phyloP scores from a whole-genome alignment of 2,888 invertebrate species.

The Lepidochrysops patricia region DNA sequence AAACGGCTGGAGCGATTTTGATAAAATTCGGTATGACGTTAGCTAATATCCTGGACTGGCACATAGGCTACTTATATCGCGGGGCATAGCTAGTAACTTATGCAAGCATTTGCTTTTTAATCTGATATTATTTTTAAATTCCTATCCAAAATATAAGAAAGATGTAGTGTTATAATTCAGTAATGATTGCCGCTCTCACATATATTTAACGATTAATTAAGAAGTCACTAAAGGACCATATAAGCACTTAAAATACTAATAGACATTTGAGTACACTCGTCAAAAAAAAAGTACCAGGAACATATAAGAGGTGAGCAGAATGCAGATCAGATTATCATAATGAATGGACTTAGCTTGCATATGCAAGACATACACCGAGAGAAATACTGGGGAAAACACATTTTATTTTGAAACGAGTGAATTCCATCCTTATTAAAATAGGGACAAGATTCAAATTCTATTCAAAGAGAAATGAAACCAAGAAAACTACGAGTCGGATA shows the following conservation, averaged over 20 bases:
- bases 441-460: background rate
- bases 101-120: too few relatives aligned
- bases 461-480: background rate
- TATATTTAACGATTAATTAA: too few relatives aligned
- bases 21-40: too few relatives aligned
- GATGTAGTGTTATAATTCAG: too few relatives aligned
- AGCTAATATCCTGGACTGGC: too few relatives aligned
- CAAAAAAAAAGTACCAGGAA: background rate
- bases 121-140: too few relatives aligned
- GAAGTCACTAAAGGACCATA: too few relatives aligned
- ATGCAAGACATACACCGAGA: background rate
- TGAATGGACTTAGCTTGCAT: background rate
- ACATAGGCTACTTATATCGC: too few relatives aligned
- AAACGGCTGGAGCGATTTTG: too few relatives aligned
- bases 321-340: background rate
- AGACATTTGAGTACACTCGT: background rate
- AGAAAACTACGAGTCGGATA: background rate
- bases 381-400: background rate
- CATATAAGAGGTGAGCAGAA: background rate
- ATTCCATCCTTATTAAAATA: background rate
- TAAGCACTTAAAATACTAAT: background rate
- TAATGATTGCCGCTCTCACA: too few relatives aligned
- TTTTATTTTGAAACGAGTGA: background rate
- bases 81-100: too few relatives aligned
- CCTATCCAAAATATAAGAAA: too few relatives aligned